phyloP scores from a whole-genome alignment of 2,113 vertebrate genomes.

The Rhinolophus ferrumequinum region DNA sequence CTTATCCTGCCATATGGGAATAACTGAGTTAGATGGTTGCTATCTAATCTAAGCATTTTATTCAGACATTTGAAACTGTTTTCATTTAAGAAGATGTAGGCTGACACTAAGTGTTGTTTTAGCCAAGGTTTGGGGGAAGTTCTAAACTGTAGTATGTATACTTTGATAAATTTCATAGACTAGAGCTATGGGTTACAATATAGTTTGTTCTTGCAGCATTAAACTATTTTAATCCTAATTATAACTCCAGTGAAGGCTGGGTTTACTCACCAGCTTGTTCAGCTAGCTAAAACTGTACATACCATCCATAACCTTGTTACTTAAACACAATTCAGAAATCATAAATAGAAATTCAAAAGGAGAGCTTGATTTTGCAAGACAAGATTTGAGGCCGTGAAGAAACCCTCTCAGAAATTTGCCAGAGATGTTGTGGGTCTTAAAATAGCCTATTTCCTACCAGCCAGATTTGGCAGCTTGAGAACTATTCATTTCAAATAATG shows the following conservation, averaged over 20 bases:
- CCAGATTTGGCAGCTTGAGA: constrained; percentile 17
- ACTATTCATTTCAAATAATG: constrained; percentile 35
- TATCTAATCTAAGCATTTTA: constrained; percentile 41
- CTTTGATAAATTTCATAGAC: not conserved
- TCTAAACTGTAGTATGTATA: not conserved
- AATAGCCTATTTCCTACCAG: constrained; percentile 14
- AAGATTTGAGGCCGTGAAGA: not conserved
- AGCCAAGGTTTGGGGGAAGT: not conserved
- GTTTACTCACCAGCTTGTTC: constrained; percentile 41
- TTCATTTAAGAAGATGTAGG: constrained; percentile 23
- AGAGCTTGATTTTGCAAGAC: constrained; percentile 15
- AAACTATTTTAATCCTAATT: constrained; percentile 50
- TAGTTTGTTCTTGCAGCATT: constrained; percentile 29
- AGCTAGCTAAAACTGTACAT: not conserved
- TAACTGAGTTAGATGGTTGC: not conserved
- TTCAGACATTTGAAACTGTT: constrained; percentile 32
- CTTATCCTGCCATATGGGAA: constrained; percentile 16
- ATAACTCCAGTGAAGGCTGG: not conserved
- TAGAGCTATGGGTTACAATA: not conserved
- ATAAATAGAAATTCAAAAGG: constrained; percentile 57
- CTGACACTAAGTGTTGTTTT: not conserved
- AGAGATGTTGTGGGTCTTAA: constrained; percentile 37
- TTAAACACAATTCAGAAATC: constrained; percentile 60
- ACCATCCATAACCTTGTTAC: not conserved
- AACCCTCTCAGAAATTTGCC: constrained; percentile 17